phyloP scores from a whole-genome alignment of 2,113 vertebrate genomes.

The Anolis carolinensis region DNA sequence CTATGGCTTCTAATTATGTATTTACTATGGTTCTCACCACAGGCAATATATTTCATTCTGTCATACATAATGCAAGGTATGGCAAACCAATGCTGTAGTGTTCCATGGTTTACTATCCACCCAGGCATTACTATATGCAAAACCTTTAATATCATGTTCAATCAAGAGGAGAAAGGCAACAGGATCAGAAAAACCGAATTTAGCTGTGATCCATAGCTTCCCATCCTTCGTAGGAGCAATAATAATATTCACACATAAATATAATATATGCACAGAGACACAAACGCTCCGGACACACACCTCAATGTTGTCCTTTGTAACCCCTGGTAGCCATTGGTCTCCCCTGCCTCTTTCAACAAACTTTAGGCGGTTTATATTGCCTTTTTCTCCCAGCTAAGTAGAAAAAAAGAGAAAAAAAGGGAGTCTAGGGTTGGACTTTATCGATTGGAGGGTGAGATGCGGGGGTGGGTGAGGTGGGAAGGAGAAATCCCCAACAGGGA shows the following conservation, averaged over 20 bases:
- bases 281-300: neutral
- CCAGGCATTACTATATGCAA: neutral
- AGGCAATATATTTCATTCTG: neutral
- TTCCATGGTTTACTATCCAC: neutral
- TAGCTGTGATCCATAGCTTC: neutral
- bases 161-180: neutral
- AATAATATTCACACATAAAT: neutral
- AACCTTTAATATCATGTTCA: neutral
- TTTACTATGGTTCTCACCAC: neutral
- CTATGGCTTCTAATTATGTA: neutral
- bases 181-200: neutral
- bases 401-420: neutral
- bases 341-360: neutral
- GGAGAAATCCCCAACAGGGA: slow-evolving; percentile 9
- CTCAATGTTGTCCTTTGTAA: neutral
- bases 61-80: neutral
- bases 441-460: neutral
- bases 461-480: too few relatives aligned
- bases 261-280: neutral
- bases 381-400: neutral
- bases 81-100: neutral
- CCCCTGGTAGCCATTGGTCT: neutral
- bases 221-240: neutral
- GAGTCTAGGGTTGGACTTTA: neutral
- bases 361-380: neutral